Conservation (phyloP, 1,140 invertebrate species). For the Drosophila murphyi region DNA sequence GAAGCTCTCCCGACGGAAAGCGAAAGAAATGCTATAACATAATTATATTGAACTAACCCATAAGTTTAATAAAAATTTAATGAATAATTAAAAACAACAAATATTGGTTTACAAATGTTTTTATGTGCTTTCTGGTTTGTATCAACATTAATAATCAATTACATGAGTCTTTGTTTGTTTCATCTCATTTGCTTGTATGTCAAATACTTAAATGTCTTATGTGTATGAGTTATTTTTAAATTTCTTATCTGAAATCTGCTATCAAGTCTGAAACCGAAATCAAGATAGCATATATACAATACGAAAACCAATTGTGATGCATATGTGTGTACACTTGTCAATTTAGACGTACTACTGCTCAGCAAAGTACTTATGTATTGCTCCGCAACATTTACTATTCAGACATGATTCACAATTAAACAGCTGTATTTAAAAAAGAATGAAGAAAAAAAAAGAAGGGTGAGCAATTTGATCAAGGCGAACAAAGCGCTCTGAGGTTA, state of each 20-base stretch:
- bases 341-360: conserved; percentile 6
- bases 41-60: conserved; percentile 65
- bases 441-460: neutral
- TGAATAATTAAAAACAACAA: conserved; percentile 49
- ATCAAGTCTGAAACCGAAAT: too few relatives aligned
- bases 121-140: too few relatives aligned
- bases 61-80: conserved; percentile 75
- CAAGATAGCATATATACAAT: too few relatives aligned
- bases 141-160: too few relatives aligned
- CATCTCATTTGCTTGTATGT: too few relatives aligned
- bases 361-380: neutral
- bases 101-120: too few relatives aligned
- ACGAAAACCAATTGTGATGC: neutral
- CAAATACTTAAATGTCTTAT: too few relatives aligned
- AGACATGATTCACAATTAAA: conserved; percentile 14
- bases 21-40: conserved; percentile 11
- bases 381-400: neutral
- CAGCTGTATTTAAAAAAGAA: conserved; percentile 15
- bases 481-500: conserved; percentile 56
- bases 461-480: conserved; percentile 11
- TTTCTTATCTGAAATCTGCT: too few relatives aligned
- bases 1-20: conserved; percentile 15
- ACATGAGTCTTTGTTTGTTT: too few relatives aligned
- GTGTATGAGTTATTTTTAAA: too few relatives aligned
- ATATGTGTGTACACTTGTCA: neutral